Conservation (phyloP, 2,797 vertebrate genomes). For the Borostomias antarcticus region DNA sequence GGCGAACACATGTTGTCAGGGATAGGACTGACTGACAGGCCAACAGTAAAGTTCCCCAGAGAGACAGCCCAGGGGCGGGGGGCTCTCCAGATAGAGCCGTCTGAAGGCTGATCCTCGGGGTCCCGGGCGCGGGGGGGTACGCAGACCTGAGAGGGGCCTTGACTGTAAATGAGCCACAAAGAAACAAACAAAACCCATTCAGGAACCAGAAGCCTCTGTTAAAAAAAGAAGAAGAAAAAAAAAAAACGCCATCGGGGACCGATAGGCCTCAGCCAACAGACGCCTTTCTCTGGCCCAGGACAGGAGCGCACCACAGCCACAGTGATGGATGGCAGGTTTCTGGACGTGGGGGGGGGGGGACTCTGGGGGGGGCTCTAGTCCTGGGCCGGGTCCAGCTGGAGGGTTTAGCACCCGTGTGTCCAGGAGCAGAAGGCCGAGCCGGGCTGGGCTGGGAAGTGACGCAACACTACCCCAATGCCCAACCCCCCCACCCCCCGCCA, state of each 20-base stretch:
- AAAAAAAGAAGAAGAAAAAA: too few species aligned
- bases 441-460: conserved; percentile 21
- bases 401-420: conserved; percentile 35
- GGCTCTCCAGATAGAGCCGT: conserved; percentile 58
- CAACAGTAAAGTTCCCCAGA: conserved; percentile 23
- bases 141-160: conserved; percentile 56
- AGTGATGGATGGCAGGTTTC: too few species aligned
- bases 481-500: conserved; percentile 4
- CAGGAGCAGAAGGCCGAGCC: conserved; percentile 30
- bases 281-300: conserved; percentile 3
- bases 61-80: background rate
- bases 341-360: too few species aligned
- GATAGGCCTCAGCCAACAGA: too few species aligned
- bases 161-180: conserved; percentile 65
- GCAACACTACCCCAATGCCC: too few species aligned
- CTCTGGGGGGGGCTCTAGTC: too few species aligned
- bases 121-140: conserved; percentile 34
- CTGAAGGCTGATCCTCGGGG: conserved; percentile 38
- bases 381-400: conserved; percentile 56
- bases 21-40: conserved; percentile 49
- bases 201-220: too few species aligned
- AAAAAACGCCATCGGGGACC: too few species aligned
- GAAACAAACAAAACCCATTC: too few species aligned
- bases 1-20: conserved; percentile 12
- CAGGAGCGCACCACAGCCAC: too few species aligned